phyloP scores from a whole-genome alignment of 1,140 invertebrate species.

The Periplaneta americana region DNA sequence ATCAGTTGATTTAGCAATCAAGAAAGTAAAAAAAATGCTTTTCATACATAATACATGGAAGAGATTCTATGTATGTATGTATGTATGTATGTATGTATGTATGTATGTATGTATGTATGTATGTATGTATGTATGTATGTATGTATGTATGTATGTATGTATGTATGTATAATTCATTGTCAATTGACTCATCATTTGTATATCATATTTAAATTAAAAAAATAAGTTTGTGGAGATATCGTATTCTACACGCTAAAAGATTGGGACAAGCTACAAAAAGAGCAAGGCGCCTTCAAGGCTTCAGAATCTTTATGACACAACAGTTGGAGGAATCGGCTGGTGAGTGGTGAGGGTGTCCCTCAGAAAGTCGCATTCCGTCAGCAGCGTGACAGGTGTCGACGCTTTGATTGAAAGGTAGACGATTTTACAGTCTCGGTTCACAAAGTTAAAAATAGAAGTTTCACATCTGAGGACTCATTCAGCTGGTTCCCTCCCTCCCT shows the following conservation, averaged over 20 bases:
- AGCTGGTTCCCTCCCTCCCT: not conserved
- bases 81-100: constrained; percentile 26
- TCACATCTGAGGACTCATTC: not conserved
- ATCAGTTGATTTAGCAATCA: too few relatives aligned
- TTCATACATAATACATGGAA: not conserved
- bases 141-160: too few relatives aligned
- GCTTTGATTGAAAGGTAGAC: not conserved
- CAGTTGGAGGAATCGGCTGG: not conserved
- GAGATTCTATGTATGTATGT: constrained; percentile 22
- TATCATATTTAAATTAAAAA: too few relatives aligned
- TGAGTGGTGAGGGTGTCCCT: not conserved
- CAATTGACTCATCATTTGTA: too few relatives aligned
- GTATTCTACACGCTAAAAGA: too few relatives aligned
- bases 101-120: constrained; percentile 26
- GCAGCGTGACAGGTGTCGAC: not conserved
- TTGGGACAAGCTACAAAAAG: too few relatives aligned
- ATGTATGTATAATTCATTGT: too few relatives aligned
- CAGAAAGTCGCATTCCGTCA: not conserved
- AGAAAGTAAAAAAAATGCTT: too few relatives aligned
- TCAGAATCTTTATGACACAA: not conserved
- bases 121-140: constrained; percentile 27
- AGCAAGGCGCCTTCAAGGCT: too few relatives aligned
- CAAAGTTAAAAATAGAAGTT: not conserved
- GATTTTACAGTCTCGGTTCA: not conserved
- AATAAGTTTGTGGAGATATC: too few relatives aligned